Evolutionary conservation across 2,888 invertebrate species (phyloP), one percentile per base, ranked within the genome.

Genomic region (Hirtodrosophila duncani): DNA sequence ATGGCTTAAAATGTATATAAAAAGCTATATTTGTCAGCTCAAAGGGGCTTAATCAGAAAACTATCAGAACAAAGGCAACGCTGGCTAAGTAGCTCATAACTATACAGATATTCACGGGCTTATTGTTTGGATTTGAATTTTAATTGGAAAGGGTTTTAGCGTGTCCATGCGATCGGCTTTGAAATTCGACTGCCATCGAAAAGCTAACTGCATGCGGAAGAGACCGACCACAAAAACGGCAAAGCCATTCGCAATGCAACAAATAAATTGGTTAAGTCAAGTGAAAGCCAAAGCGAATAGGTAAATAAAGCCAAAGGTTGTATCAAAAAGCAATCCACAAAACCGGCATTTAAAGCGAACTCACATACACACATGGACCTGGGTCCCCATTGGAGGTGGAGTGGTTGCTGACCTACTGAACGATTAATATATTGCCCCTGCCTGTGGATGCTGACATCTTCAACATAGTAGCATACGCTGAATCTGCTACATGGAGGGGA

Each of bases 391-490:
- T 34, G 29, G 21, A 14, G 14, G 23, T 9, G 17, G 6, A 5
- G 46, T 71, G 55, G 53, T 61, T 72, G 63, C 71, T 83, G 83
- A 83, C 83, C 83, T 71, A 83, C 63, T 83, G 83, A 83, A 82
- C 82, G 62, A 82, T 62, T 74, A 66, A 75, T 11, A 20, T 9
- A 29, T 37, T 7, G 23, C 21, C 26, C 44, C 16, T 21, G 4
- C 30, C 37, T 60, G 63, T 65, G 64, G 64, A 65, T 50, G 46
- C 7, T n/a, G 63, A 59, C 42, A 1, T 9, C 29, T 30, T 33
- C 39, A 51, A 45, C 36, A 34, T 39, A 30, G 36, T 17, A n/a
- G n/a, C n/a, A n/a, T 33, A 27, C 18, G 71, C 77, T 74, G 70
- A 49, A 64, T 77, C 80, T 77, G 77, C 70, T 62, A 10, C 44